Evolutionary conservation across 2,888 invertebrate species (phyloP), one percentile per base, ranked within the genome.

Genomic region (Drosophila phalerata): DNA sequence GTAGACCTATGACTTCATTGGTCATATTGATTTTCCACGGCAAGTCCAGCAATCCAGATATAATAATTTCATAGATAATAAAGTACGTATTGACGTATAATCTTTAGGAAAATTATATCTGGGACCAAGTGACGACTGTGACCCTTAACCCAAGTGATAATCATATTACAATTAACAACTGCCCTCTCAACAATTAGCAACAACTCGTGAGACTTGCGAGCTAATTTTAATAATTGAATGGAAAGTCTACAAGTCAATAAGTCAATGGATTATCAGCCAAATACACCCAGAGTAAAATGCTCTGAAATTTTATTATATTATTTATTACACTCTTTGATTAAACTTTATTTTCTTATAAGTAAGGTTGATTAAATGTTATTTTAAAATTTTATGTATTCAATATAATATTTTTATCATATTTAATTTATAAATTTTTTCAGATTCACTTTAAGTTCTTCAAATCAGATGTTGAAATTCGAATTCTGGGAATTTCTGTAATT

Each of bases 171-270:
- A 77, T 77, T 73, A 69, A 73, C 34, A 63, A 25, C 51, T 25
- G 52, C 63, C 52, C 69, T 69, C 38, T 67, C 56, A 60, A 17
- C 74, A 77, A 77, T 77, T 71, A 77, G 65, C 68, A 13, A 34
- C 47, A 42, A 75, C 60, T 67, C 65, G 73, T 67, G 51, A 70
- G 70, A 45, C 58, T 63, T 69, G 48, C 8, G 6, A 63, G 57
- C 60, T 75, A 65, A 73, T 80, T 82, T 78, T 49, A 68, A 69
- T 71, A 83, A 85, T 85, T 79, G 70, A 74, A 45, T 65, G 72
- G 73, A 80, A 79, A 76, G 64, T 75, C 72, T 63, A 64, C 49
- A 53, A 58, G 66, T 55, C 48, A 17, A 38, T n/a, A 40, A n/a
- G 17, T 30, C 22, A 17, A 32, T 53, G 15, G 49, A 49, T 34